Conservation (phyloP, 2,888 invertebrate species). For the Lissonota sp. region DNA sequence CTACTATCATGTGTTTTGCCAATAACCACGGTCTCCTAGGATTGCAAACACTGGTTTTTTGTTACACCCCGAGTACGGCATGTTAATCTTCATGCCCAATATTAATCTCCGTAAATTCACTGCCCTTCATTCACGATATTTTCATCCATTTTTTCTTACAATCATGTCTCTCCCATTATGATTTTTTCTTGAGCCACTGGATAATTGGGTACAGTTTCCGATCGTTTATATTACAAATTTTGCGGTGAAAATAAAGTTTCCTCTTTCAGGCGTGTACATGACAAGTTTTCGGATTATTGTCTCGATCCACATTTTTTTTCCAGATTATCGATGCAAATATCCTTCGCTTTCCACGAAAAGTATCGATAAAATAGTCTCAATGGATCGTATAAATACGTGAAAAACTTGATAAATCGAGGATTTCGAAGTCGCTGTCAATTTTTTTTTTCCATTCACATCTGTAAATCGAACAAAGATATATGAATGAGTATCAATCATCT, state of each 20-base stretch:
- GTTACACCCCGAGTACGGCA: not conserved
- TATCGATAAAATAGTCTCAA: too few species aligned
- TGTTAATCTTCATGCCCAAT: not conserved
- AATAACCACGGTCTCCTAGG: slow-evolving; percentile 25
- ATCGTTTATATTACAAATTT: too few species aligned
- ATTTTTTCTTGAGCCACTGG: too few species aligned
- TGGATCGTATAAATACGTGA: too few species aligned
- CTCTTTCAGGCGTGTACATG: too few species aligned
- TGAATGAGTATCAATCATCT: not conserved
- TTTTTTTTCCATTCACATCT: not conserved
- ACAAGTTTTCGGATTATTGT: too few species aligned
- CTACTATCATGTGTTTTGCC: not conserved
- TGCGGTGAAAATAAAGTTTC: too few species aligned
- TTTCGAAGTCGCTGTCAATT: not conserved
- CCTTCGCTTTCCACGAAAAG: too few species aligned
- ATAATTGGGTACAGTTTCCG: too few species aligned
- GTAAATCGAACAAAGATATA: not conserved
- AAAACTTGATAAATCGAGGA: not conserved
- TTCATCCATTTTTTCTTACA: not conserved
- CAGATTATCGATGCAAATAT: too few species aligned
- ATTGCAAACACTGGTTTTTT: slow-evolving; percentile 10
- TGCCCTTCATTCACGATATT: slow-evolving; percentile 16
- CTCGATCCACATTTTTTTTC: too few species aligned
- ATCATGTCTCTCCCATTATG: too few species aligned
- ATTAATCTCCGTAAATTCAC: not conserved